A percentile compares a stretch with the other conserved stretches of the same genome.
Conservation (phyloP, 2,797 vertebrate genomes). For the Cephalopachus bancanus region DNA sequence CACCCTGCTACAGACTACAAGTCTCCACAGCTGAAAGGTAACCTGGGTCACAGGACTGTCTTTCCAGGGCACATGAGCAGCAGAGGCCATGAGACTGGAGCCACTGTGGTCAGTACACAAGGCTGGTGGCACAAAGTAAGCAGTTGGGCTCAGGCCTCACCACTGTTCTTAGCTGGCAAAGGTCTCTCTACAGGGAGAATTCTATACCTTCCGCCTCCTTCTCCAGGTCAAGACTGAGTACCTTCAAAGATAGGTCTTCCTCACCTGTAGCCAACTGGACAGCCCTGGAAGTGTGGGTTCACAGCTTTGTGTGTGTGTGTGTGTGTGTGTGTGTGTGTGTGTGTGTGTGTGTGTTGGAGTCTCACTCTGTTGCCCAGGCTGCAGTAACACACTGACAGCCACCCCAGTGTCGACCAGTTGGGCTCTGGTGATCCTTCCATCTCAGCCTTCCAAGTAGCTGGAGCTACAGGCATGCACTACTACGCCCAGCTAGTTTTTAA, state of each 20-base stretch:
- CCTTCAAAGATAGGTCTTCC: not conserved
- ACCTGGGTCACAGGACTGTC: not conserved
- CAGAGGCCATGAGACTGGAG: not conserved
- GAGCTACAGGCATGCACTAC: no score
- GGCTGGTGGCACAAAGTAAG: not conserved
- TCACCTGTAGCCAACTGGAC: not conserved
- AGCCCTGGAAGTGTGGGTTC: not conserved
- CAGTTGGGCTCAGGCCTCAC: not conserved
- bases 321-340: no score
- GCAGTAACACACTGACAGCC: no score
- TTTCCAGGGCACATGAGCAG: slow-evolving; percentile 7
- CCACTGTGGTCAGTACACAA: not conserved
- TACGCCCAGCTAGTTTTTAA: no score
- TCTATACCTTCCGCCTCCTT: not conserved
- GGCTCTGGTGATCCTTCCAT: no score
- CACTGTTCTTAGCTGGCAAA: not conserved
- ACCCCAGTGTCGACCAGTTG: no score
- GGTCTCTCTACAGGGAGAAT: not conserved
- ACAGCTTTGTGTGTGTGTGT: not conserved
- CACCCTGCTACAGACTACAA: not conserved
- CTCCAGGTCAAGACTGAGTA: not conserved
- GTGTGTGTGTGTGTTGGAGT: no score
- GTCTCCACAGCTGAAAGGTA: not conserved
- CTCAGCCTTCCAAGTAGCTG: no score
- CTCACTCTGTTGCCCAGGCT: no score